A percentile compares a stretch with the other conserved stretches of the same genome.
phyloP scores from a whole-genome alignment of 2,113 vertebrate species.

The Patagioenas fasciata region DNA sequence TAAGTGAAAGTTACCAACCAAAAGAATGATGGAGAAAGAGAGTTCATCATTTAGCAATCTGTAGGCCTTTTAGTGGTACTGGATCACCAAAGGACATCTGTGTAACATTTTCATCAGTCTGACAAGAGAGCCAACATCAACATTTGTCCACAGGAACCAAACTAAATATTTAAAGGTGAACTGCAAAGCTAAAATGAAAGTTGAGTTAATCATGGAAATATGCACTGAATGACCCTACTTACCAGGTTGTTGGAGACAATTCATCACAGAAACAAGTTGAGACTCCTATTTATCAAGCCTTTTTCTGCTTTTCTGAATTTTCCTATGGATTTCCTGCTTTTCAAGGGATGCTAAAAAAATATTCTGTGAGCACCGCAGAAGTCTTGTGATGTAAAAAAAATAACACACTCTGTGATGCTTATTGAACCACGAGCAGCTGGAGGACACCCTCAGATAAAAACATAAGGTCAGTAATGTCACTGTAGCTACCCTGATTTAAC shows the following conservation, averaged over 20 bases:
- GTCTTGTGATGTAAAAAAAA: neutral
- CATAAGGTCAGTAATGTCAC: neutral
- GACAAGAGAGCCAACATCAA: conserved; percentile 66
- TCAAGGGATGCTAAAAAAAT: neutral
- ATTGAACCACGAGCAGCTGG: neutral
- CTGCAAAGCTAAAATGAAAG: conserved; percentile 62
- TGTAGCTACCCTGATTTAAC: neutral
- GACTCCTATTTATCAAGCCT: conserved; percentile 10
- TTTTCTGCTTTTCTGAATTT: conserved; percentile 7
- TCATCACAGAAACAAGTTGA: conserved; percentile 42
- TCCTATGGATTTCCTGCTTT: neutral
- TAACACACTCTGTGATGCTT: neutral
- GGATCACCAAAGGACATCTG: conserved; percentile 69
- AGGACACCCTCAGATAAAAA: neutral
- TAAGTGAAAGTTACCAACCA: conserved; percentile 15
- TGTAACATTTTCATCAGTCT: conserved; percentile 70
- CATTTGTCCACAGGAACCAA: conserved; percentile 71
- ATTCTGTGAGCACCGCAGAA: neutral
- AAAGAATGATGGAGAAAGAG: conserved; percentile 40
- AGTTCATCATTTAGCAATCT: conserved; percentile 67
- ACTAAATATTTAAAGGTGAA: conserved; percentile 75
- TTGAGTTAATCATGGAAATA: conserved; percentile 70
- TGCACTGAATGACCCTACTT: conserved; percentile 55
- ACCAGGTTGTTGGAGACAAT: conserved; percentile 49
- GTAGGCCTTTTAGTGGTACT: conserved; percentile 40